Conservation (phyloP, 92 coral and sea anemone species). For the Heliopora coerulea region DNA sequence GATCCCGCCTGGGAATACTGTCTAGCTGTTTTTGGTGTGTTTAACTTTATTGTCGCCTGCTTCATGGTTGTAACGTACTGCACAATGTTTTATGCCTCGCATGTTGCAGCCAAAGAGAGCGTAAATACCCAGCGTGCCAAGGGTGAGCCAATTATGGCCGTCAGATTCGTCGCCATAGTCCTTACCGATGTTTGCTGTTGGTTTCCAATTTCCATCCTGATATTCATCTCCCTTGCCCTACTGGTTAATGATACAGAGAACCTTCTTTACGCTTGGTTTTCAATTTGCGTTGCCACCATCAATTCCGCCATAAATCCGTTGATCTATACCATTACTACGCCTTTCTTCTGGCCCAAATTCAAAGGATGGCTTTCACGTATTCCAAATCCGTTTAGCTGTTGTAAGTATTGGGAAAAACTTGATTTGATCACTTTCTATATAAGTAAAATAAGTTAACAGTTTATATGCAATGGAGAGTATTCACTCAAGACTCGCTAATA, state of each 20-base stretch:
- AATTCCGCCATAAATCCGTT: neutral
- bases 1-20: conserved; percentile 88
- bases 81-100: conserved; percentile 60
- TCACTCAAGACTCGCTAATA: too few species aligned
- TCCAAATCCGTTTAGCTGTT: too few species aligned
- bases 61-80: conserved; percentile 64
- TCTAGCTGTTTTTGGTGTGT: conserved; percentile 66
- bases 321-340: neutral
- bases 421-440: too few species aligned
- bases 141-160: neutral
- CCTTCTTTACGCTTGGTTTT: neutral
- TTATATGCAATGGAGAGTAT: too few species aligned
- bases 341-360: neutral
- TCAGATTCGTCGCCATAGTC: neutral
- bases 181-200: neutral
- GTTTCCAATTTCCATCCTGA: neutral
- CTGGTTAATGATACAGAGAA: neutral
- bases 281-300: neutral
- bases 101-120: neutral
- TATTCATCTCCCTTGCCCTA: neutral
- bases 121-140: neutral
- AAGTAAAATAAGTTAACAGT: too few species aligned
- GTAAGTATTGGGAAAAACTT: too few species aligned
- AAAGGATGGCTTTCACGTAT: too few species aligned
- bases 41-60: conserved; percentile 66